phyloP scores from a whole-genome alignment of 2,888 invertebrate genomes.

The Tenthredo distinguenda region DNA sequence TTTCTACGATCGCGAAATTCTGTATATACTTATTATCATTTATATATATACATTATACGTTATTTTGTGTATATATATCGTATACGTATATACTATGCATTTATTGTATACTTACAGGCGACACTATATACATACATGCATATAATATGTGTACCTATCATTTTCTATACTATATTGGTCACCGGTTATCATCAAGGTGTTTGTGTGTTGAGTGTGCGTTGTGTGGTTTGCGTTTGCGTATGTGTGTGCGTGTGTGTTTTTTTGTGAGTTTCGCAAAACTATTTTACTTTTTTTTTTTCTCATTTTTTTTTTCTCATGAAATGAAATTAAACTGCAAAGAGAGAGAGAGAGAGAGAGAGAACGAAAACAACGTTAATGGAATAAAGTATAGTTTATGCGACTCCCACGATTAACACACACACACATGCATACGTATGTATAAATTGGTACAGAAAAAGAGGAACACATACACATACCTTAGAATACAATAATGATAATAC shows the following conservation, averaged over 20 bases:
- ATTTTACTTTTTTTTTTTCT: neutral
- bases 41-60: conserved; percentile 4
- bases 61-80: conserved; percentile 12
- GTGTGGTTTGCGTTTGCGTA: neutral
- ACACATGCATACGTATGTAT: neutral
- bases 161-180: neutral
- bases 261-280: neutral
- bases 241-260: neutral
- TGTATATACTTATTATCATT: conserved; percentile 36
- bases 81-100: neutral
- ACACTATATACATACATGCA: neutral
- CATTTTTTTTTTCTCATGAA: neutral
- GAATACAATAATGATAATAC: neutral
- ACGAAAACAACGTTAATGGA: neutral
- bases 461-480: neutral
- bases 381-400: neutral
- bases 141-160: neutral
- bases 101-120: neutral
- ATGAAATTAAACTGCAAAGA: neutral
- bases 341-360: neutral
- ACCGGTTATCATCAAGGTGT: neutral
- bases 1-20: conserved; percentile 36
- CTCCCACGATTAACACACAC: neutral
- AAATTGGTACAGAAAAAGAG: neutral
- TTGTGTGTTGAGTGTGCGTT: neutral